phyloP scores from a whole-genome alignment of 1,140 invertebrate species.

The Drosophila micromelanica region DNA sequence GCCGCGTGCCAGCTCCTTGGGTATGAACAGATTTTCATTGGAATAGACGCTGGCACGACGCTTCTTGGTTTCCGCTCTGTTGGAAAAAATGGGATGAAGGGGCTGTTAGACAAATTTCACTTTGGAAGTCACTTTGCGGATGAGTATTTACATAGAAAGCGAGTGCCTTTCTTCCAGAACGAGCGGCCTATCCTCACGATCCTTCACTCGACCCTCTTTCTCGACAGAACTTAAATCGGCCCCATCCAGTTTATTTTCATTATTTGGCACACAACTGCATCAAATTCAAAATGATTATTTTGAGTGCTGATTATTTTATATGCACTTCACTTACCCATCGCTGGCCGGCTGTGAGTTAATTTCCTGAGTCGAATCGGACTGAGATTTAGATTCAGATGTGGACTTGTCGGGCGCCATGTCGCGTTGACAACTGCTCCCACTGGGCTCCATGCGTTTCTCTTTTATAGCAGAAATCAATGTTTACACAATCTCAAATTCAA shows the following conservation, averaged over 20 bases:
- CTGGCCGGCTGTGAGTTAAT: neutral
- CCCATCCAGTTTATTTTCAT: neutral
- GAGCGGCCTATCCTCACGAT: constrained; percentile 41
- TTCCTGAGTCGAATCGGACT: constrained; percentile 2
- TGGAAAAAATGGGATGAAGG: neutral
- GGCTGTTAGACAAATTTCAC: neutral
- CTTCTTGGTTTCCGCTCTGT: constrained; percentile 70
- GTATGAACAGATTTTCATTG: constrained; percentile 58
- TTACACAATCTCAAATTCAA: constrained; percentile 22
- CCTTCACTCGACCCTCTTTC: neutral
- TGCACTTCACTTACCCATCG: constrained; percentile 34
- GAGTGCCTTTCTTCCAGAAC: constrained; percentile 59
- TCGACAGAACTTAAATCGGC: neutral
- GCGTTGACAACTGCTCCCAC: constrained; percentile 37
- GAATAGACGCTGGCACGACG: constrained; percentile 63
- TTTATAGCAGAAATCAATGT: constrained; percentile 30
- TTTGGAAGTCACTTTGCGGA: neutral
- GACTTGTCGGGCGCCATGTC: constrained; percentile 48
- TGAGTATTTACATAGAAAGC: constrained; percentile 49
- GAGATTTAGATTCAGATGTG: constrained; percentile 18
- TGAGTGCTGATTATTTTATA: neutral
- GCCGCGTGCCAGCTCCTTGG: constrained; percentile 59
- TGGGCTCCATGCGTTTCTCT: neutral
- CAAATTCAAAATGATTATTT: neutral
- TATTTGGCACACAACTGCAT: neutral